phyloP scores from a whole-genome alignment of 2,113 vertebrate genomes.

The Zosterops lateralis region DNA sequence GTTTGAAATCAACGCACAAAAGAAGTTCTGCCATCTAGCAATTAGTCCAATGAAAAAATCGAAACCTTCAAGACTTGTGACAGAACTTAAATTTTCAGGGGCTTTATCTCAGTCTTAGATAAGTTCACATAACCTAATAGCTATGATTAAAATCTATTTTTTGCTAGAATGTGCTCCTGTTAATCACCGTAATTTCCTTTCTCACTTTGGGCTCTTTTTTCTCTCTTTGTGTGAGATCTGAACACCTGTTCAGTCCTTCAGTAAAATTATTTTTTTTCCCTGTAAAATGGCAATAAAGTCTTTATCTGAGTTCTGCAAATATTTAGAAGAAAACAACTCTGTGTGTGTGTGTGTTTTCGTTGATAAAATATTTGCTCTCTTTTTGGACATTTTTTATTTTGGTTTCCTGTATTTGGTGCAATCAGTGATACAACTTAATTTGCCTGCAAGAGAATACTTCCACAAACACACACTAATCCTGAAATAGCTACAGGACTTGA shows the following conservation, averaged over 20 bases:
- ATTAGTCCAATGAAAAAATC: neutral
- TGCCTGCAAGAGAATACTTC: neutral
- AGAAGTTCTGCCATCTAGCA: neutral
- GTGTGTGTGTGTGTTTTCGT: neutral
- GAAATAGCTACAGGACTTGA: neutral
- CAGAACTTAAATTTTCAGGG: neutral
- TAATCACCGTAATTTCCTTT: neutral
- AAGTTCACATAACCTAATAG: constrained; percentile 32
- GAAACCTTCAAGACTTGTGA: neutral
- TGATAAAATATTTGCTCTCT: neutral
- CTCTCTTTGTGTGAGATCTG: constrained; percentile 8
- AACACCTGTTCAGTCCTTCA: constrained; percentile 21
- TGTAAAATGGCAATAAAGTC: neutral
- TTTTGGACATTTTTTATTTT: neutral
- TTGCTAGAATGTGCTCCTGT: neutral
- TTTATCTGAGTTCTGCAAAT: neutral
- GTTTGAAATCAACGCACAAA: neutral
- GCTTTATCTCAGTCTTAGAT: neutral
- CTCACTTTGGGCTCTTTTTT: neutral
- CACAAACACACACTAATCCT: no score
- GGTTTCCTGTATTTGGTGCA: neutral
- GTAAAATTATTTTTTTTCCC: neutral
- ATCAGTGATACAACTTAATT: neutral
- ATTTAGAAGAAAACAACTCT: neutral
- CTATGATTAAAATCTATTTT: neutral